phyloP scores from a whole-genome alignment of 2,888 invertebrate genomes.

The Philereme vetulata region DNA sequence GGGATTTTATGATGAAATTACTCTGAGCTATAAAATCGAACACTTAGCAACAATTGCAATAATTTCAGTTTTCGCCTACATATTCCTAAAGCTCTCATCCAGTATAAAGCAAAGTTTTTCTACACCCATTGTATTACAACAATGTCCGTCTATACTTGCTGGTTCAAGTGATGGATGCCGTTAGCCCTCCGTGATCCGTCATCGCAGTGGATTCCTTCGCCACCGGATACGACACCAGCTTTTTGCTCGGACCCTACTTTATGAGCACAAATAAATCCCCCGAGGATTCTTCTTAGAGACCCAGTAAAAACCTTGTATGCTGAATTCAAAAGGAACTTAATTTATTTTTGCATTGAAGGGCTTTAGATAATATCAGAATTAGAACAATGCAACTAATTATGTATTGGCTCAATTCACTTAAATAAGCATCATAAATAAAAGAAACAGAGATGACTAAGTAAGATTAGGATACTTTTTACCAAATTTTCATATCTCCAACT shows the following conservation, averaged over 20 bases:
- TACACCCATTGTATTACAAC: slow-evolving; percentile 1
- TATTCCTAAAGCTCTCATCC: neutral
- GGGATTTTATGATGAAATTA: no score
- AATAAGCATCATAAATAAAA: slow-evolving; percentile 10
- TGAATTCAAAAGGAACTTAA: slow-evolving; percentile 14
- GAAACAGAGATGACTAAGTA: slow-evolving; percentile 10
- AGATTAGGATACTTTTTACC: slow-evolving; percentile 15
- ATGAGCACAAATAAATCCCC: slow-evolving; percentile 46
- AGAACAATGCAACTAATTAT: slow-evolving; percentile 8
- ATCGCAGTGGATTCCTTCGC: slow-evolving; percentile 47
- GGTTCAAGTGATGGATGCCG: slow-evolving; percentile 53
- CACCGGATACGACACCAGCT: slow-evolving; percentile 48
- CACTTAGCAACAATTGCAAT: no score
- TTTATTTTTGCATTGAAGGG: slow-evolving; percentile 6
- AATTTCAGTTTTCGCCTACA: no score
- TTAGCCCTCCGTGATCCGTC: slow-evolving; percentile 48
- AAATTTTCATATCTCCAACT: slow-evolving; percentile 10
- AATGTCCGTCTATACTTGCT: slow-evolving; percentile 3
- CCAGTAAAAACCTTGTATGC: slow-evolving; percentile 21
- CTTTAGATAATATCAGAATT: slow-evolving; percentile 8
- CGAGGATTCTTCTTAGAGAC: slow-evolving; percentile 15
- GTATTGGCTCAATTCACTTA: slow-evolving; percentile 18
- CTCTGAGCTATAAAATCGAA: no score
- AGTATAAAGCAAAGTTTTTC: neutral
- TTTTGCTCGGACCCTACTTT: slow-evolving; percentile 50